Conservation (phyloP, 2,888 invertebrate genomes). For the Gari tellinella region DNA sequence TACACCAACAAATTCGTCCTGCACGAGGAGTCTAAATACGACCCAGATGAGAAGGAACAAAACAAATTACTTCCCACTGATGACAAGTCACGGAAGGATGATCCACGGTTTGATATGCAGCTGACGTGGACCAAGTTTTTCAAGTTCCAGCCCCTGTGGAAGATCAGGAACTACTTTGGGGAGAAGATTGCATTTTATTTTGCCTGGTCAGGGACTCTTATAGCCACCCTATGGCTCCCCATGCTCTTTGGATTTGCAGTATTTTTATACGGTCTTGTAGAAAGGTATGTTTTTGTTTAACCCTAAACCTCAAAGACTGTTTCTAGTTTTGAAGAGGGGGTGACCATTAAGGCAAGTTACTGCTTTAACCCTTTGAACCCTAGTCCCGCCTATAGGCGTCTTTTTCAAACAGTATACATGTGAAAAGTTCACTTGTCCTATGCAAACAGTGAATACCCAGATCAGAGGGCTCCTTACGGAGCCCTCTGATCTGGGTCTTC, state of each 20-base stretch:
- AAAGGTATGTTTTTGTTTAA: too few relatives aligned
- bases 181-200: slow-evolving; percentile 85
- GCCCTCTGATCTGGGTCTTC: too few relatives aligned
- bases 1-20: slow-evolving; percentile 83
- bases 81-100: slow-evolving; percentile 42
- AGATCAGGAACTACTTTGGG: slow-evolving; percentile 85
- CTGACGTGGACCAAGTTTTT: slow-evolving; percentile 79
- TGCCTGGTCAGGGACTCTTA: slow-evolving; percentile 85
- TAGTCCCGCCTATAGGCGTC: too few relatives aligned
- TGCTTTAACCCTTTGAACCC: too few relatives aligned
- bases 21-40: slow-evolving; percentile 82
- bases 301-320: too few relatives aligned
- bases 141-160: slow-evolving; percentile 84
- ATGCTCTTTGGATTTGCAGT: slow-evolving; percentile 83
- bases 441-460: too few relatives aligned
- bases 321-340: too few relatives aligned
- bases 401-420: too few relatives aligned
- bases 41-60: slow-evolving; percentile 65
- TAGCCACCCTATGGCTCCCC: slow-evolving; percentile 84
- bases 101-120: slow-evolving; percentile 74
- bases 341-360: too few relatives aligned
- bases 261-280: slow-evolving; percentile 83
- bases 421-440: too few relatives aligned
- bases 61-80: slow-evolving; percentile 27
- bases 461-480: too few relatives aligned